Conservation (phyloP, 1,140 invertebrate species). For the fruit fly (Drosophila melanogaster) region Release_6_plus_ISO1_MT NC_004354.4:19818001-19818500, state of each 20-base stretch:
- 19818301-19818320: neutral
- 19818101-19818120: constrained; percentile 82
- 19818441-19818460: constrained; percentile 65
- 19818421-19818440: constrained; percentile 33
- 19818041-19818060: constrained; percentile 51
- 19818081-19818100: constrained; percentile 83
- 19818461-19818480: constrained; percentile 69
- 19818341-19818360: constrained; percentile 6
- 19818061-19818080: constrained; percentile 81
- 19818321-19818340: neutral
- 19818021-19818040: constrained; percentile 18
- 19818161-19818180: constrained; percentile 38
- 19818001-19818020: constrained; percentile 21
- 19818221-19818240: constrained; percentile 69
- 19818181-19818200: constrained; percentile 20
- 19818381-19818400: constrained; percentile 67
- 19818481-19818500: constrained; percentile 5
- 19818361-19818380: constrained; percentile 30
- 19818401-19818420: constrained; percentile 72
- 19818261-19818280: constrained; percentile 41
- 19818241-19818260: too few relatives aligned
- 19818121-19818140: constrained; percentile 8
- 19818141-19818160: constrained; percentile 3
- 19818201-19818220: constrained; percentile 71
- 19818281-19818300: constrained; percentile 55